Percentiles rank a stretch among this genome's conserved stretches.
Conservation (phyloP, 2,797 vertebrate species). For the Rhabdophis nuchalis region DNA sequence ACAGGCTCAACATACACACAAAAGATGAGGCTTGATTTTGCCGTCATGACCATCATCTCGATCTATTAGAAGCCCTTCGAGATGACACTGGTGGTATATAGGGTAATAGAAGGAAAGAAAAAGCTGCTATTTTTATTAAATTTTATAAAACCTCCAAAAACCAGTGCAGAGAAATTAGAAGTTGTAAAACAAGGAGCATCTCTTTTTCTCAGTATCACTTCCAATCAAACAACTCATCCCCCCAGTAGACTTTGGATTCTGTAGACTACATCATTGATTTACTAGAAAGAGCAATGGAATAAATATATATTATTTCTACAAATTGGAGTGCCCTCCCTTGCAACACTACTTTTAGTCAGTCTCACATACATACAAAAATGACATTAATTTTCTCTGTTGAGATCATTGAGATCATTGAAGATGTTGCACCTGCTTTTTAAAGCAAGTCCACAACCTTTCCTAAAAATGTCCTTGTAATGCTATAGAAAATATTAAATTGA, state of each 20-base stretch:
- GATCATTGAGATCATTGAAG: background rate
- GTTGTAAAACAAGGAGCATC: background rate
- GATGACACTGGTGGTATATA: background rate
- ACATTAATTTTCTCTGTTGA: background rate
- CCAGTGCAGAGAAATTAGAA: background rate
- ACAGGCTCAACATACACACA: background rate
- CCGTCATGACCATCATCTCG: background rate
- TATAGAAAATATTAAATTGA: constrained; percentile 36
- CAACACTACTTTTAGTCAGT: background rate
- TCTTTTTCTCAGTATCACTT: background rate
- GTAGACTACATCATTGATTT: background rate
- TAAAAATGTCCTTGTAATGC: background rate
- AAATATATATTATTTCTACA: background rate
- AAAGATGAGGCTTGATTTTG: background rate
- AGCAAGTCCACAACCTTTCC: constrained; percentile 11
- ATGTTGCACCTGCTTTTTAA: constrained; percentile 14
- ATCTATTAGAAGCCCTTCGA: background rate
- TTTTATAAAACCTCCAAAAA: background rate
- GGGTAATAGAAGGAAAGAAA: background rate
- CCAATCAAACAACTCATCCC: background rate
- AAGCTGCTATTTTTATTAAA: background rate
- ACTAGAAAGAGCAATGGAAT: background rate
- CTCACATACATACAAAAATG: background rate
- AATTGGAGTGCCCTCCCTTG: background rate
- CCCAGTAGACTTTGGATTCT: background rate